Conservation (phyloP, 2,113 vertebrate genomes). For the Naja naja region DNA sequence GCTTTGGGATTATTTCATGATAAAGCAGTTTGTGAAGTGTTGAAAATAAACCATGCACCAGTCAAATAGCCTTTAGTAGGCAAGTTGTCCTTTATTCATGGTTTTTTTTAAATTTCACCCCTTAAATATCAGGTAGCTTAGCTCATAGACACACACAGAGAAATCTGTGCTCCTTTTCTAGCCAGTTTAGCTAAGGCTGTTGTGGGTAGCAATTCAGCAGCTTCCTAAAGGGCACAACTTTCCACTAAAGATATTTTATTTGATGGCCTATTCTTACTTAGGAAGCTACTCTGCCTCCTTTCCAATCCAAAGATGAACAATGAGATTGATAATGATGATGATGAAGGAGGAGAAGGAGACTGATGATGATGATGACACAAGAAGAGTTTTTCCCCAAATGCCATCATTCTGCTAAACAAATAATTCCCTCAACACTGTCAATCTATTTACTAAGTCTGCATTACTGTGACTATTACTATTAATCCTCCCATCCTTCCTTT, state of each 20-base stretch:
- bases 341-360: not conserved
- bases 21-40: not conserved
- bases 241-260: not conserved
- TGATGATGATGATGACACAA: no score
- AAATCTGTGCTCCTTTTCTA: not conserved
- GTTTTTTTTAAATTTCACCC: not conserved
- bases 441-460: no score
- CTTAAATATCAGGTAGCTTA: not conserved
- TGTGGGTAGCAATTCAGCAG: not conserved
- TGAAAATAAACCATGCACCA: not conserved
- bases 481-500: no score
- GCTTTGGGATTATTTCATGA: not conserved
- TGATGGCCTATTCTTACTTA: not conserved
- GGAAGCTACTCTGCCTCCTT: not conserved
- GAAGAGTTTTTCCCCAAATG: no score
- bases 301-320: not conserved
- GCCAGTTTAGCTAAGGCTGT: not conserved
- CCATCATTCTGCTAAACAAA: no score
- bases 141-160: not conserved
- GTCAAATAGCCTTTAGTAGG: not conserved
- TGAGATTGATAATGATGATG: not conserved
- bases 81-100: not conserved
- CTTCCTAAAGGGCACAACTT: not conserved
- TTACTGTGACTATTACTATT: no score
- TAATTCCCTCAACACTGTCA: no score